Conservation (phyloP, 2,797 vertebrate genomes). For the Rhynchonycteris naso region DNA sequence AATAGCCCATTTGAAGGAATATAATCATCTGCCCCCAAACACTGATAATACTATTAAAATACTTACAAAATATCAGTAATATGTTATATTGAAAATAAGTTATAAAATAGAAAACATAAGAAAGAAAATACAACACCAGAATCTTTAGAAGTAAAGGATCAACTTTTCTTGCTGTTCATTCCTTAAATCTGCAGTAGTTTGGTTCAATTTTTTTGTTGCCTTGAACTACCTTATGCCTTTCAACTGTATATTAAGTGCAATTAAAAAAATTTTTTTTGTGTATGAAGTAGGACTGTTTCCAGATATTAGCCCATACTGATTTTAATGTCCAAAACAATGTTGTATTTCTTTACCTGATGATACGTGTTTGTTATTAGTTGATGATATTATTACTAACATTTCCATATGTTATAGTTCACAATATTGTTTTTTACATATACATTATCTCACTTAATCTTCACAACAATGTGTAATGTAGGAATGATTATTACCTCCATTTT, state of each 20-base stretch:
- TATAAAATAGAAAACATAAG: background rate
- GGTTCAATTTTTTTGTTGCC: background rate
- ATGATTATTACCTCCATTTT: conserved; percentile 13
- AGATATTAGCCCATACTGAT: conserved; percentile 3
- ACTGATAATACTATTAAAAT: background rate
- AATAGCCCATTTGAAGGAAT: conserved; percentile 46
- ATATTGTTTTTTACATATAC: background rate
- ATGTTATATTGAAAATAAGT: conserved; percentile 12
- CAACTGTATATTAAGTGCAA: background rate
- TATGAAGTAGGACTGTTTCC: background rate
- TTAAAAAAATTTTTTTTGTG: background rate
- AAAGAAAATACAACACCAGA: background rate
- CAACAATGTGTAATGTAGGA: background rate
- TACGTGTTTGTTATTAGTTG: background rate
- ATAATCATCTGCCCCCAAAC: conserved; percentile 1
- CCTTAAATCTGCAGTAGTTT: background rate
- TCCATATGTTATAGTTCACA: background rate
- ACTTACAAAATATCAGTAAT: conserved; percentile 19
- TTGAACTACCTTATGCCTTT: background rate
- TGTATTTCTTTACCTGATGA: background rate
- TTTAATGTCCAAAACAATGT: background rate
- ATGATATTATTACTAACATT: background rate
- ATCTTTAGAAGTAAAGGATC: background rate
- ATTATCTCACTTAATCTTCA: background rate
- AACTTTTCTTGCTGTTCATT: background rate